Evolutionary conservation across 2,797 vertebrate genomes (phyloP).

Genomic region (Botia kubotai): DNA sequence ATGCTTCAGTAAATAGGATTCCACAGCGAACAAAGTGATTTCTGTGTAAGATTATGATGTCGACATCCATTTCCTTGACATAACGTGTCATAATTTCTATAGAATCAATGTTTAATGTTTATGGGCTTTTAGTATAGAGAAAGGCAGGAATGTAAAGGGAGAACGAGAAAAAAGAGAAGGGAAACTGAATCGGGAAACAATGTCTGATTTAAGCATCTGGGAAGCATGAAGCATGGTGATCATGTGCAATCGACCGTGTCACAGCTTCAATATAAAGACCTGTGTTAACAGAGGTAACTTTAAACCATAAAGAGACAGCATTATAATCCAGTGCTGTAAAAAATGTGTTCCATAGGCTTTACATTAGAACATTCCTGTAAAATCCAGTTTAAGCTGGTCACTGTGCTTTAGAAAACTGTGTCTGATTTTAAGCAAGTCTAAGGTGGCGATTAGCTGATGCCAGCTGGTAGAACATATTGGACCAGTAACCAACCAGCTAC

Average conservation of each 20-base stretch:
- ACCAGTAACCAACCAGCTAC: not conserved
- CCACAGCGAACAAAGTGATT: constrained; percentile 25
- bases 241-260: not conserved
- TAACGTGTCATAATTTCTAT: constrained; percentile 14
- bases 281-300: too few species aligned
- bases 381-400: too few species aligned
- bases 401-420: too few species aligned
- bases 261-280: too few species aligned
- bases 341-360: not conserved
- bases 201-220: not conserved
- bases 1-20: constrained; percentile 18
- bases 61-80: not conserved
- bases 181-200: not conserved
- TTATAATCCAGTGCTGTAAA: not conserved
- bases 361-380: not conserved
- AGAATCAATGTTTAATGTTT: constrained; percentile 10
- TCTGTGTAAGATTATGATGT: not conserved
- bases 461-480: not conserved
- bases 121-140: not conserved
- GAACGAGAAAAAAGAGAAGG: not conserved
- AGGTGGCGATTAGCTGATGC: too few species aligned
- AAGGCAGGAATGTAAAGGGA: not conserved
- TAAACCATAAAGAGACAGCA: not conserved
- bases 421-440: too few species aligned
- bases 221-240: not conserved